Evolutionary conservation across 2,113 vertebrate genomes (phyloP).

Genomic region (Rhea americana): DNA sequence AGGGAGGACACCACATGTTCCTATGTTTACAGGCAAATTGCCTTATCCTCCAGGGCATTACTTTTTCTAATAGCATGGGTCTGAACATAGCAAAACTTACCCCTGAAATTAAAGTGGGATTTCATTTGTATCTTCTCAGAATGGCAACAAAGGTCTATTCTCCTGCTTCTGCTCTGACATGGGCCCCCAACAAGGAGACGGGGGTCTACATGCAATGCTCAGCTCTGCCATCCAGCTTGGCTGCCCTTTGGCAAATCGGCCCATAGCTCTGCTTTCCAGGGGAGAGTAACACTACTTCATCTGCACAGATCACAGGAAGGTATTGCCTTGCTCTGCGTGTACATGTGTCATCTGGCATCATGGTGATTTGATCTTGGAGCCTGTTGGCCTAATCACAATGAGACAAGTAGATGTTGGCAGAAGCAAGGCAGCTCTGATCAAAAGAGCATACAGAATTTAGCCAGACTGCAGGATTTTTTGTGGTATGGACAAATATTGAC

Average conservation of each 20-base stretch:
- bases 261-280: neutral
- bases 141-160: neutral
- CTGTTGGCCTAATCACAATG: fast-evolving
- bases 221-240: neutral
- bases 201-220: neutral
- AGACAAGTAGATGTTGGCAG: neutral
- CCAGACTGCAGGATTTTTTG: neutral
- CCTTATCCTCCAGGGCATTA: neutral
- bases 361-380: neutral
- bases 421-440: neutral
- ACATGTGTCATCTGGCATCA: neutral
- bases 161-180: fast-evolving
- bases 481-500: neutral
- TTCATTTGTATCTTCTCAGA: neutral
- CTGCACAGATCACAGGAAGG: fast-evolving
- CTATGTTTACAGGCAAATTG: neutral
- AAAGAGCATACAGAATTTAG: neutral
- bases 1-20: neutral
- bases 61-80: fast-evolving
- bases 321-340: neutral
- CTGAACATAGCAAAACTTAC: fast-evolving
- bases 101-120: neutral
- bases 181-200: fast-evolving
- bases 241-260: neutral
- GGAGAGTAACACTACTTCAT: neutral